Conservation (phyloP, 2,888 invertebrate species). For the Strigamia crassipes region DNA sequence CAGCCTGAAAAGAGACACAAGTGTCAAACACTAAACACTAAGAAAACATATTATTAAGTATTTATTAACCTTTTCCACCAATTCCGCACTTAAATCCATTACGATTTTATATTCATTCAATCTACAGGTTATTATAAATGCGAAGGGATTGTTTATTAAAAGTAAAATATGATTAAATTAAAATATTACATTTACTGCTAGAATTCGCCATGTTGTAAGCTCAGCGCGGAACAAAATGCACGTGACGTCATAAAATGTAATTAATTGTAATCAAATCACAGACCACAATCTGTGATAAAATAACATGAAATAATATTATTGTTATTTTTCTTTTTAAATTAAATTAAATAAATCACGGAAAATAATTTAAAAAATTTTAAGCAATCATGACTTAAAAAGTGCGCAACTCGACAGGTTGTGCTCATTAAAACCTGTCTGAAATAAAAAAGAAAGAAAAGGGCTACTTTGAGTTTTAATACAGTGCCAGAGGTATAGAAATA, state of each 20-base stretch:
- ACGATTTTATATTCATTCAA: too few relatives aligned
- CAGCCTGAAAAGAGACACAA: slow-evolving; percentile 60
- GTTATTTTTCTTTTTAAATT: background rate
- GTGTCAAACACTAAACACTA: background rate
- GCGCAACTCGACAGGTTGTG: background rate
- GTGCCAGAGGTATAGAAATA: background rate
- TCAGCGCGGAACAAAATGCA: too few relatives aligned
- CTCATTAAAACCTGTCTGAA: background rate
- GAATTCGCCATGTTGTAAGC: too few relatives aligned
- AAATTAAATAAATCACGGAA: background rate
- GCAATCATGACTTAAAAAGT: background rate
- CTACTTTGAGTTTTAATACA: background rate
- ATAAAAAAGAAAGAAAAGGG: slow-evolving; percentile 1
- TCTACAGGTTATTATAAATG: too few relatives aligned
- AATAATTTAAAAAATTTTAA: background rate
- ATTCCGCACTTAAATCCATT: background rate
- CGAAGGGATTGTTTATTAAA: too few relatives aligned
- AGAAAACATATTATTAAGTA: background rate
- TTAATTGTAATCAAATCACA: background rate
- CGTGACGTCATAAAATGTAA: too few relatives aligned
- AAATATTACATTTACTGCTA: too few relatives aligned
- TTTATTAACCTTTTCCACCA: background rate
- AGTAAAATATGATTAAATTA: too few relatives aligned
- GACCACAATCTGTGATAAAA: background rate
- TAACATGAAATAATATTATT: background rate